Percentiles rank a stretch among this genome's conserved stretches.
These are phyloP conservation scores for Hemichromis elongatus DNA, from an alignment of 2,113 vertebrate species.

Conservation along the genomic window DNA sequence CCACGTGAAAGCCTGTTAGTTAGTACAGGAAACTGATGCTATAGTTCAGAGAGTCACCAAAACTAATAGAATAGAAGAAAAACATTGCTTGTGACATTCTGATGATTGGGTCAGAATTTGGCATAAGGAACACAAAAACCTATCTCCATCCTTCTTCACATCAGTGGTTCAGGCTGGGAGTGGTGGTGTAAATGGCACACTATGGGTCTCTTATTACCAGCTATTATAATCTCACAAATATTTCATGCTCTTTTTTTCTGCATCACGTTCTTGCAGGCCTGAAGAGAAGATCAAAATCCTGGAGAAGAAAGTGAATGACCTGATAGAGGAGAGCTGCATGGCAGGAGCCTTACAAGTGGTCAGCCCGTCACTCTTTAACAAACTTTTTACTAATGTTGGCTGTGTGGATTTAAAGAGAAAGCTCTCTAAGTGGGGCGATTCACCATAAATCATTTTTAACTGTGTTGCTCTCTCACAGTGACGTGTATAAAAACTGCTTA, in stretches of 20 bases:
- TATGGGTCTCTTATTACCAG: neutral
- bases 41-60: neutral
- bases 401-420: neutral
- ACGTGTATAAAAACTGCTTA: neutral
- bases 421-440: neutral
- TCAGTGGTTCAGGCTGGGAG: neutral
- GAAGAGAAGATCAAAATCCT: constrained; percentile 93
- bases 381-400: neutral
- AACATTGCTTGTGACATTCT: neutral
- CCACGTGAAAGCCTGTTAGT: neutral
- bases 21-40: neutral
- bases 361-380: constrained; percentile 17
- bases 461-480: neutral
- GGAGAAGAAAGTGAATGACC: constrained; percentile 93
- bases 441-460: neutral
- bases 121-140: neutral
- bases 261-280: constrained; percentile 65
- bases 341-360: constrained; percentile 90
- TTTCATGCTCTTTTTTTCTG: neutral
- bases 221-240: neutral
- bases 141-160: neutral
- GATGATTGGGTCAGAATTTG: neutral
- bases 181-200: neutral
- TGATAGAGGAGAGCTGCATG: constrained; percentile 95
- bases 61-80: neutral